Evolutionary conservation across 2,797 vertebrate species (phyloP).

Genomic region (Pangasius sanitwongsei): DNA sequence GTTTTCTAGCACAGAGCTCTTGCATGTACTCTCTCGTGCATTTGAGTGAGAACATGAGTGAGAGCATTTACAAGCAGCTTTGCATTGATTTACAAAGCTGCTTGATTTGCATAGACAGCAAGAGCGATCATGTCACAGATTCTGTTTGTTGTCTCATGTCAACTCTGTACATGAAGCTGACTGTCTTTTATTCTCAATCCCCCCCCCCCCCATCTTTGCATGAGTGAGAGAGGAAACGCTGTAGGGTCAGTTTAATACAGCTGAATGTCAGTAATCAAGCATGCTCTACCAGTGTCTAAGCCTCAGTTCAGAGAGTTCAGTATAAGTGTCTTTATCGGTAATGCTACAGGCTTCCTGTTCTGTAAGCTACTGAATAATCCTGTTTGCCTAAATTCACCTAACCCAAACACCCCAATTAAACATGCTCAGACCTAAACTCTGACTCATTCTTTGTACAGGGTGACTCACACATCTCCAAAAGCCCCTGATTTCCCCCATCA

Average conservation of each 20-base stretch:
- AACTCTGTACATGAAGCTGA: constrained; percentile 2
- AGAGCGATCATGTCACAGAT: background rate
- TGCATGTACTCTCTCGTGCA: background rate
- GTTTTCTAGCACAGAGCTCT: background rate
- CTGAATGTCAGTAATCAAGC: constrained; percentile 24
- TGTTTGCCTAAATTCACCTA: constrained; percentile 46
- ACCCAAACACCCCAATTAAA: constrained; percentile 50
- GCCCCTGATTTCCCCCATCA: constrained; percentile 36
- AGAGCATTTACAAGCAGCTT: background rate
- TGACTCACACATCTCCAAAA: constrained; percentile 73
- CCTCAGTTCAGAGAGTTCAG: constrained; percentile 25
- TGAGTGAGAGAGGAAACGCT: constrained; percentile 23
- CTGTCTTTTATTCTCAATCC: background rate
- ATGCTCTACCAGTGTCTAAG: constrained; percentile 16
- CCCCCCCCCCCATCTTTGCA: background rate
- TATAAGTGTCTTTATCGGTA: constrained; percentile 26
- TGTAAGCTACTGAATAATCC: constrained; percentile 47
- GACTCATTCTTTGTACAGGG: constrained; percentile 58
- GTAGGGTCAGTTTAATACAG: constrained; percentile 17
- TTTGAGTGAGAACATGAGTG: background rate
- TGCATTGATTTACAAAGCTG: background rate
- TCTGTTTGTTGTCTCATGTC: background rate
- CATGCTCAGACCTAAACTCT: constrained; percentile 56
- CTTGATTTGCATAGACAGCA: constrained; percentile 17
- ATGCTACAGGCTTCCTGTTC: constrained; percentile 40